Evolutionary conservation across 2,113 vertebrate genomes (phyloP).

Genomic region (Zootoca vivipara): DNA sequence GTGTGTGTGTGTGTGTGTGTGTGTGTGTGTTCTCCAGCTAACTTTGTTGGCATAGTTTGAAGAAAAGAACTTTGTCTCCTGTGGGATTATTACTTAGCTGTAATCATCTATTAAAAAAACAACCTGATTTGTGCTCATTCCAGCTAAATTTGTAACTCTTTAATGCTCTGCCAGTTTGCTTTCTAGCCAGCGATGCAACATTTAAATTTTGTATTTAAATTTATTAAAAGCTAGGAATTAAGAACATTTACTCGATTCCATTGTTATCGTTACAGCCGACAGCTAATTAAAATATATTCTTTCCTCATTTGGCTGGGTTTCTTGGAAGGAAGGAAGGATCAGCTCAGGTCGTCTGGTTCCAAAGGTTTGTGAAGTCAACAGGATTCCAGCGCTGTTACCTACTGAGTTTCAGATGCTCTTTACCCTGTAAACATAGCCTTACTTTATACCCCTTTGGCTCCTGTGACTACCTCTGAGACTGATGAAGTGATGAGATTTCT

Average conservation of each 20-base stretch:
- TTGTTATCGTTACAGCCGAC: neutral
- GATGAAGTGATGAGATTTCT: neutral
- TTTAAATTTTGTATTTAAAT: slow-evolving; percentile 2
- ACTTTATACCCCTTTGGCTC: neutral
- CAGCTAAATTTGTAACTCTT: slow-evolving; percentile 3
- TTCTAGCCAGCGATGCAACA: slow-evolving; percentile 20
- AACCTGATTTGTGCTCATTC: neutral
- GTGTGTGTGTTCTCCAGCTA: slow-evolving; percentile 15
- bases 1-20: neutral
- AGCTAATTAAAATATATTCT: slow-evolving; percentile 1
- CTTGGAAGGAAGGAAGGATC: neutral
- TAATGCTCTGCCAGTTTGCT: slow-evolving; percentile 15
- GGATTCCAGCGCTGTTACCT: neutral
- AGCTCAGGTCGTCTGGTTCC: neutral
- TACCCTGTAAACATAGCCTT: neutral
- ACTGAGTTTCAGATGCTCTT: neutral
- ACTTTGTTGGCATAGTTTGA: slow-evolving; percentile 44
- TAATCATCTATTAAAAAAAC: slow-evolving; percentile 31
- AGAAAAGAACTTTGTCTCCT: slow-evolving; percentile 41
- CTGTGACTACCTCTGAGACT: neutral
- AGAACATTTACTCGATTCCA: slow-evolving; percentile 11
- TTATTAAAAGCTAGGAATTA: slow-evolving; percentile 27
- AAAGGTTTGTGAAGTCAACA: neutral
- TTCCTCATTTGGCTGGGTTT: neutral
- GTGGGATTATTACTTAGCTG: slow-evolving; percentile 25